Percentiles rank a stretch among this genome's conserved stretches.
Evolutionary conservation across 30 jellyfish, hydroid and myxozoan genomes (phyloP).

Genomic region (Morbakka virulenta): DNA sequence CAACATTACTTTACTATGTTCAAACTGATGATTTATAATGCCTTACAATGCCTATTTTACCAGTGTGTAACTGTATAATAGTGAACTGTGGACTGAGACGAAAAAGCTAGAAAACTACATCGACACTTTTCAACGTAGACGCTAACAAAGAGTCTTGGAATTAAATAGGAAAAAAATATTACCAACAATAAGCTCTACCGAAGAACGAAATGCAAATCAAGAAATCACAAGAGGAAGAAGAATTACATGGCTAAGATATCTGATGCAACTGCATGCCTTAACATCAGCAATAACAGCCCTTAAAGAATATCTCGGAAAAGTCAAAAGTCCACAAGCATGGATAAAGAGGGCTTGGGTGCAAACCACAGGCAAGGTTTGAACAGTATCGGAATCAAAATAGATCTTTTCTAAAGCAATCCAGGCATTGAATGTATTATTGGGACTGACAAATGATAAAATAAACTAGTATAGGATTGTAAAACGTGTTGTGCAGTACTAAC

Average conservation of each 20-base stretch:
- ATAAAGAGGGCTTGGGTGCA: too few species aligned
- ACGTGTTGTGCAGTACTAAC: too few species aligned
- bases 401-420: too few species aligned
- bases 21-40: neutral
- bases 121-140: neutral
- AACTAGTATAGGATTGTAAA: too few species aligned
- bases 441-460: too few species aligned
- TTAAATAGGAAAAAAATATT: neutral
- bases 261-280: constrained; percentile 8
- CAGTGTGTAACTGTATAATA: constrained; percentile 19
- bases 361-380: too few species aligned
- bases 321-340: too few species aligned
- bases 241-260: constrained; percentile 4
- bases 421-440: too few species aligned
- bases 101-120: neutral
- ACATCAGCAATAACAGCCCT: too few species aligned
- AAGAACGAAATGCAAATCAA: neutral
- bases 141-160: neutral
- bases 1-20: constrained; percentile 31
- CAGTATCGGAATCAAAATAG: too few species aligned
- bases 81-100: constrained; percentile 32
- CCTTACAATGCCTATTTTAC: constrained; percentile 17
- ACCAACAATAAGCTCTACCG: too few species aligned
- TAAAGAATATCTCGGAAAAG: too few species aligned
- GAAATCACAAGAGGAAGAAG: constrained; percentile 5